Conservation (phyloP, 2,888 invertebrate species). For the Sarcophaga variegata region DNA sequence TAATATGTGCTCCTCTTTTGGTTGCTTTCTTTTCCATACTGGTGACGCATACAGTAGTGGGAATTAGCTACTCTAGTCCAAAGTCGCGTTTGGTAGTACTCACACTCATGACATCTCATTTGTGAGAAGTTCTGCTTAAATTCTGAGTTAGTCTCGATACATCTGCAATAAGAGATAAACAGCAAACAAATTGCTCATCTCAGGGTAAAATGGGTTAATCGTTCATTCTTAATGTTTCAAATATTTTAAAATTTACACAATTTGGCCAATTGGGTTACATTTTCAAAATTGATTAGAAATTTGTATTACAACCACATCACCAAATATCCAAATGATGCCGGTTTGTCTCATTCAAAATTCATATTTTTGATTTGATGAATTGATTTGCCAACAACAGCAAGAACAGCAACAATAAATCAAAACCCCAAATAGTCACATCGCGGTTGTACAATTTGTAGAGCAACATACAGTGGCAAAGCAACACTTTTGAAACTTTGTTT, state of each 20-base stretch:
- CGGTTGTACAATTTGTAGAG: background rate
- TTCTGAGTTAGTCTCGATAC: too few species aligned
- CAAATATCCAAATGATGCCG: background rate
- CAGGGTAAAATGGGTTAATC: too few species aligned
- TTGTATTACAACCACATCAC: background rate
- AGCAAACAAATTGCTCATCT: too few species aligned
- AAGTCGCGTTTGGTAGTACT: too few species aligned
- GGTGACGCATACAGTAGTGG: too few species aligned
- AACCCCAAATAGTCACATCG: conserved; percentile 18
- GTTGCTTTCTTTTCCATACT: too few species aligned
- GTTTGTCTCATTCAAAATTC: background rate
- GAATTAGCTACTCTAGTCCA: too few species aligned
- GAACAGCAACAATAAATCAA: background rate
- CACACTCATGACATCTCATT: too few species aligned
- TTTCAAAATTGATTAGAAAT: conserved; percentile 25
- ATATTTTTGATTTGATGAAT: conserved; percentile 18
- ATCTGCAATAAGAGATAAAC: too few species aligned
- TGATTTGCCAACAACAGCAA: conserved; percentile 1
- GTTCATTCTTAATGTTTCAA: background rate
- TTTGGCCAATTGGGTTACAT: conserved; percentile 21
- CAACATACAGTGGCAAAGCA: background rate
- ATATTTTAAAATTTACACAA: background rate
- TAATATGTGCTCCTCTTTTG: too few species aligned
- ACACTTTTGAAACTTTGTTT: background rate
- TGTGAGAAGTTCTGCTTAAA: too few species aligned